phyloP scores from a whole-genome alignment of 2,113 vertebrate genomes.

The Paralichthys olivaceus region DNA sequence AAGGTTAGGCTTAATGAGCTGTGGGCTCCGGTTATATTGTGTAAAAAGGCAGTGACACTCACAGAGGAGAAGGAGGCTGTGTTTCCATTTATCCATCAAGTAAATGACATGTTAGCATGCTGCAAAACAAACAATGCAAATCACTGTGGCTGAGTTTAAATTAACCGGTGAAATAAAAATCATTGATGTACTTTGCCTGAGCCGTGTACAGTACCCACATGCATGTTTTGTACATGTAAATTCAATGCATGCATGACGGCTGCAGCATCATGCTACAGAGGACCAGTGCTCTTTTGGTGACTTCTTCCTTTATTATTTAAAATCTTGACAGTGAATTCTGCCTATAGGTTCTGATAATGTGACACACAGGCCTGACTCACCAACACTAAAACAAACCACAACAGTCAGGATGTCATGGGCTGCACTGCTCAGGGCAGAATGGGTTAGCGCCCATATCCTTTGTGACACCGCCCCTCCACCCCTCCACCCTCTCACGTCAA shows the following conservation, averaged over 20 bases:
- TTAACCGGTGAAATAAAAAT: background rate
- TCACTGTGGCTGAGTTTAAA: background rate
- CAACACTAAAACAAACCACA: slow-evolving; percentile 37
- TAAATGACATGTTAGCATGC: background rate
- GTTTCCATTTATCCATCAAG: background rate
- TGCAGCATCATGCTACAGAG: no score
- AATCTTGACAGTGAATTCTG: background rate
- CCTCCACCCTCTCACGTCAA: background rate
- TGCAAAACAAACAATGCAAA: background rate
- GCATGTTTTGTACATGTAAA: background rate
- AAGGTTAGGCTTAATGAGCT: slow-evolving; percentile 25
- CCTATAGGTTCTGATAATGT: slow-evolving; percentile 23
- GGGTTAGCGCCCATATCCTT: slow-evolving; percentile 48
- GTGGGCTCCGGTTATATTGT: background rate
- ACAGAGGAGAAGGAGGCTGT: background rate
- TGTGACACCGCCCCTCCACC: slow-evolving; percentile 36
- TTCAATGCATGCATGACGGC: no score
- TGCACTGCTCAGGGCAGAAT: slow-evolving; percentile 37
- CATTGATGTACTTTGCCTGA: background rate
- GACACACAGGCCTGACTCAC: slow-evolving; percentile 57
- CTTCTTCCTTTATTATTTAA: background rate
- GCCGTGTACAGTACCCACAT: background rate
- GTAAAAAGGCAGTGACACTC: background rate
- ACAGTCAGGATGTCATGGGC: slow-evolving; percentile 57
- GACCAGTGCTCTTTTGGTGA: no score